Conservation (phyloP, 2,888 invertebrate species). For the Parnassius glacialis region DNA sequence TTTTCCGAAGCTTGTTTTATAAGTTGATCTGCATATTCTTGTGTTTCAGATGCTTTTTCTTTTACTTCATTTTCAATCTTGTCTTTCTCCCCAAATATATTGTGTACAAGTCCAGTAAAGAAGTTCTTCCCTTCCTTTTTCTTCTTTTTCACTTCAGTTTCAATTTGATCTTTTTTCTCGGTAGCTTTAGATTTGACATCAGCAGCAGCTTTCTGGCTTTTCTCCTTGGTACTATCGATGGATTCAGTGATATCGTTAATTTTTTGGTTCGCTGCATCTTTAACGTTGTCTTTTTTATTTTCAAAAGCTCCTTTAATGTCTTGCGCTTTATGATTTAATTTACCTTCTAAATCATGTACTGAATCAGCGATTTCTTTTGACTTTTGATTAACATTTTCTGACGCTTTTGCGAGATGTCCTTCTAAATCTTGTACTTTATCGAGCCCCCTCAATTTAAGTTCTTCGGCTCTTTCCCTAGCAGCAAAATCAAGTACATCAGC, state of each 20-base stretch:
- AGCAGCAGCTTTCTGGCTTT: constrained; percentile 47
- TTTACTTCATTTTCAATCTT: constrained; percentile 69
- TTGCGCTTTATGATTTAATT: constrained; percentile 48
- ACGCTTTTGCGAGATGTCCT: constrained; percentile 49
- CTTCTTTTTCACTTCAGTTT: constrained; percentile 66
- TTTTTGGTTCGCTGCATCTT: constrained; percentile 52
- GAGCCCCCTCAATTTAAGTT: constrained; percentile 50
- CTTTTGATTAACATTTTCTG: constrained; percentile 48
- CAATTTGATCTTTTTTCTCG: constrained; percentile 53
- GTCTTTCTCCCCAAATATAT: constrained; percentile 72
- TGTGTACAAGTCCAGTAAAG: constrained; percentile 68
- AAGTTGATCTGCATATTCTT: constrained; percentile 59
- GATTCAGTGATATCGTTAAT: constrained; percentile 54
- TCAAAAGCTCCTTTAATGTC: constrained; percentile 51
- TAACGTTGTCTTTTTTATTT: constrained; percentile 48
- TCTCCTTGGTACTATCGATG: constrained; percentile 53
- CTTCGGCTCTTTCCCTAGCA: constrained; percentile 62
- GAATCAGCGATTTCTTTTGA: constrained; percentile 48
- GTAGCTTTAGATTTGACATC: constrained; percentile 41
- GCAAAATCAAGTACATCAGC: constrained; percentile 62
- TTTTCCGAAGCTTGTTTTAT: constrained; percentile 55
- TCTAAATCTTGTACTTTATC: constrained; percentile 49
- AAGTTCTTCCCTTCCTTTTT: constrained; percentile 72
- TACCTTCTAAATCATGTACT: constrained; percentile 48
- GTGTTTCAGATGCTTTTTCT: constrained; percentile 59